Evolutionary conservation across 1,140 invertebrate genomes (phyloP), one percentile per base, ranked within the genome.

Genomic region (Drosophila obscura): DNA sequence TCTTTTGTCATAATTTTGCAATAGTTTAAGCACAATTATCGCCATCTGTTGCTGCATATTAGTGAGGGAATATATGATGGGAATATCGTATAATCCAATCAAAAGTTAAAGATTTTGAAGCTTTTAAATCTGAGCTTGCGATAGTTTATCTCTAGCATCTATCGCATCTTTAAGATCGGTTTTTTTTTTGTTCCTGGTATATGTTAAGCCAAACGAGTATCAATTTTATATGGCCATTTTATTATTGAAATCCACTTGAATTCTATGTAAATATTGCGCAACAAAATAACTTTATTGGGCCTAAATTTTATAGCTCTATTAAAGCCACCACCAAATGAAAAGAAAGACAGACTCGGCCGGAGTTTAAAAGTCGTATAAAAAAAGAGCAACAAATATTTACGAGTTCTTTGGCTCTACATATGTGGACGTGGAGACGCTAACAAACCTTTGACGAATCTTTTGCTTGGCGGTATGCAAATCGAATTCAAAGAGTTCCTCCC

Each of bases 241-340:
- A 85, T 51, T 72, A 72, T 59, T 35, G 26, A 73, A 73, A 68
- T 28, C 69, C 71, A 58, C 49, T 53, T 48, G 53, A 66, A 31
- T 80, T 72, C 81, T 84, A 85, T 85, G 80, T 84, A 84, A 84
- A 84, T 84, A 73, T 77, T 84, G 67, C 73, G 63, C 73, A 85
- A 73, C 80, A 85, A 84, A 84, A 85, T 84, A 80, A 63, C 80
- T 85, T 85, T 80, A 84, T 85, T 85, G 74, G 73, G 63, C 46
- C 41, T 69, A 24, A 58, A 63, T 66, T 84, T 84, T 84, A 84
- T 84, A 44, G 81, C 79, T 85, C 80, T 77, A 85, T 80, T 66
- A 85, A 84, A 68, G 44, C 35, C 35, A 39, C 11, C 35, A 39
- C 1, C 35, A 39, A 39, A 39, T 39, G 35, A 39, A 39, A 39